Conservation (phyloP, 1,140 invertebrate genomes). For the Bombus breviceps region DNA sequence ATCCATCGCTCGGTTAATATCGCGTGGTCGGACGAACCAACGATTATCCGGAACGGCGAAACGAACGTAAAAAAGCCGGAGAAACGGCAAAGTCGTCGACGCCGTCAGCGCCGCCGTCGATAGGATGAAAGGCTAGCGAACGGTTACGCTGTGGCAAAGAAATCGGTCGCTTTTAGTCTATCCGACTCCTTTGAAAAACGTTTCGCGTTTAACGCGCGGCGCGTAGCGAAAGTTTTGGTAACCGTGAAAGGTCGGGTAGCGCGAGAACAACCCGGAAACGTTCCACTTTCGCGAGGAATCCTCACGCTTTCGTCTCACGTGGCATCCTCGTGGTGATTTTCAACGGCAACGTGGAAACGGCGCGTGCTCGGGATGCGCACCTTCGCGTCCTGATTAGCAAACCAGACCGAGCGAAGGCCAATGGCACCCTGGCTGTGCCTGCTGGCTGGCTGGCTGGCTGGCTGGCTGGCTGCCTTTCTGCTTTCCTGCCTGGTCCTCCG, state of each 20-base stretch:
- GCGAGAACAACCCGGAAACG: conserved; percentile 61
- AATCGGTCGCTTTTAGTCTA: no score
- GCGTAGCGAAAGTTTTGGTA: conserved; percentile 53
- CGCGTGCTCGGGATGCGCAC: conserved; percentile 77
- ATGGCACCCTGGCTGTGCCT: conserved; percentile 62
- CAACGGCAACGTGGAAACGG: conserved; percentile 67
- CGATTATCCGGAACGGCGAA: background rate
- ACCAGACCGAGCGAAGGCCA: conserved; percentile 71
- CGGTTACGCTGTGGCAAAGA: no score
- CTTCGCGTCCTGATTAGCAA: conserved; percentile 76
- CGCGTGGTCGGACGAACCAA: background rate
- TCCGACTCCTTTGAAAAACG: background rate
- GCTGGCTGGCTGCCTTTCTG: conserved; percentile 41
- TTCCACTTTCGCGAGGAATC: conserved; percentile 78
- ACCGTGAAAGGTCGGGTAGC: conserved; percentile 27
- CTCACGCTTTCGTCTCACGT: conserved; percentile 72
- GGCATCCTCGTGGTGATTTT: conserved; percentile 70
- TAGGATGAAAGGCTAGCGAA: no score
- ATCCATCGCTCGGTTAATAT: background rate
- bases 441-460: conserved; percentile 50
- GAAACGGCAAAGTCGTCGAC: background rate
- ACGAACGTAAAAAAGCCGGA: no score
- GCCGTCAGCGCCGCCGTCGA: no score
- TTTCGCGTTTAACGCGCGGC: background rate
- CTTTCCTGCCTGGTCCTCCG: conserved; percentile 47